These are phyloP conservation scores for Anthoscopus minutus DNA, from an alignment of 2,113 vertebrate genomes.

Conservation along the genomic window DNA sequence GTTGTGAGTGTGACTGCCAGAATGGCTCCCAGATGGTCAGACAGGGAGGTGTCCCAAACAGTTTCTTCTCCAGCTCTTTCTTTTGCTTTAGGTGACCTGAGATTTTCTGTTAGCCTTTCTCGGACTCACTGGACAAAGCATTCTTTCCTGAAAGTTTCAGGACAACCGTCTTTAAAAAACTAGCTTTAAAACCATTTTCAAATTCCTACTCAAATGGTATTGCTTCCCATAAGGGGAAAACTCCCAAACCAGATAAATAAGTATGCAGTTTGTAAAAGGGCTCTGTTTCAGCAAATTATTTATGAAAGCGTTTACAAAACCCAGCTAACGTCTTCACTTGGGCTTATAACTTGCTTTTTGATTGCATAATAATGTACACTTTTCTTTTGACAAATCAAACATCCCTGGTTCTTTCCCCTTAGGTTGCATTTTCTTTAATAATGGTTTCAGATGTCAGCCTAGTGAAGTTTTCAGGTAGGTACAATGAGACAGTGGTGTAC, in stretches of 20 bases:
- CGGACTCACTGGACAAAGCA: not conserved
- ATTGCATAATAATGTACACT: slow-evolving; percentile 47
- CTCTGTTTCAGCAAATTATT: slow-evolving; percentile 45
- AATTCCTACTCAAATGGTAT: not conserved
- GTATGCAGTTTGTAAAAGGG: not conserved
- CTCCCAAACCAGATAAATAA: not conserved
- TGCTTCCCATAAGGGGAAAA: not conserved
- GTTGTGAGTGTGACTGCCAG: not conserved
- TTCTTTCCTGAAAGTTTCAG: not conserved
- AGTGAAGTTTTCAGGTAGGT: slow-evolving; percentile 34
- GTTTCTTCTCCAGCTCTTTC: not conserved
- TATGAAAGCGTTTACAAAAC: slow-evolving; percentile 38
- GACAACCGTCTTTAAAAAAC: not conserved
- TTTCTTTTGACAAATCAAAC: slow-evolving; percentile 47
- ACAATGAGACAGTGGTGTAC: slow-evolving; percentile 52
- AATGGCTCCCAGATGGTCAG: not conserved
- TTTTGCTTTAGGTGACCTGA: not conserved
- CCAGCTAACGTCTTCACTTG: not conserved
- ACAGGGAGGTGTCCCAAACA: not conserved
- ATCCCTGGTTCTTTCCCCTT: slow-evolving; percentile 10
- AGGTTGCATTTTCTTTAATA: slow-evolving; percentile 63
- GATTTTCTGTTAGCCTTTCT: not conserved
- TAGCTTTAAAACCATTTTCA: not conserved
- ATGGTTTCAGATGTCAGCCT: slow-evolving; percentile 48
- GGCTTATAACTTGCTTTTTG: slow-evolving; percentile 19